Conservation (phyloP, 2,888 invertebrate genomes). For the Sthenelais limicola region DNA sequence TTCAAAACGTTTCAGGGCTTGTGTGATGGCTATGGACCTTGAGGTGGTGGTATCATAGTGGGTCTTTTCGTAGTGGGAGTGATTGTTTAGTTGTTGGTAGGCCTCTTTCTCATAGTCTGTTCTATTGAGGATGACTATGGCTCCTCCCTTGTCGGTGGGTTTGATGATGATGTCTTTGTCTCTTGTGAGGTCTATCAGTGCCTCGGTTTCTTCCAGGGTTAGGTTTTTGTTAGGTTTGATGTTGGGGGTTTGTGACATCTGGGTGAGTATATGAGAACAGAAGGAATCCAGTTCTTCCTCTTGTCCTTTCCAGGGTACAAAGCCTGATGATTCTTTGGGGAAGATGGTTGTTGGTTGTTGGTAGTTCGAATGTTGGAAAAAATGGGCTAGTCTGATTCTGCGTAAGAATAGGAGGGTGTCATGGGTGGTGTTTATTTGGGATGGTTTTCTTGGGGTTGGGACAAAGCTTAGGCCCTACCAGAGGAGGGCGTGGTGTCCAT, state of each 20-base stretch:
- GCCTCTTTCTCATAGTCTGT: slow-evolving; percentile 8
- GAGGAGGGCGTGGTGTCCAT: too few relatives aligned
- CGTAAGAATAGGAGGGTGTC: slow-evolving; percentile 10
- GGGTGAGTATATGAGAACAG: background rate
- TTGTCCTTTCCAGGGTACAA: background rate
- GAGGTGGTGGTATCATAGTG: background rate
- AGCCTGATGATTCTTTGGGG: background rate
- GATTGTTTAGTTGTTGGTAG: slow-evolving; percentile 14
- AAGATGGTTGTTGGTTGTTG: background rate
- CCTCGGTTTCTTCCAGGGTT: background rate
- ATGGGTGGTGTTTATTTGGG: background rate
- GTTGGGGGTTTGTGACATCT: background rate
- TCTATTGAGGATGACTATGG: slow-evolving; percentile 16
- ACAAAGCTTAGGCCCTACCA: slow-evolving; percentile 2
- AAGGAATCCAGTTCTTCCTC: background rate
- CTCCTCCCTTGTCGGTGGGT: slow-evolving; percentile 26
- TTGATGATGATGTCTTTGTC: background rate
- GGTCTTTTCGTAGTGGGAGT: background rate
- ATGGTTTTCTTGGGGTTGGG: background rate
- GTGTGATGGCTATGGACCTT: background rate
- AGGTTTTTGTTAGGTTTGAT: background rate
- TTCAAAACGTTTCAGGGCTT: background rate
- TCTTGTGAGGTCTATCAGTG: background rate
- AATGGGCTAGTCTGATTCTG: slow-evolving; percentile 4
- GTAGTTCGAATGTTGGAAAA: background rate